Evolutionary conservation across 2,113 vertebrate genomes (phyloP).

Genomic region (Columba janthina): DNA sequence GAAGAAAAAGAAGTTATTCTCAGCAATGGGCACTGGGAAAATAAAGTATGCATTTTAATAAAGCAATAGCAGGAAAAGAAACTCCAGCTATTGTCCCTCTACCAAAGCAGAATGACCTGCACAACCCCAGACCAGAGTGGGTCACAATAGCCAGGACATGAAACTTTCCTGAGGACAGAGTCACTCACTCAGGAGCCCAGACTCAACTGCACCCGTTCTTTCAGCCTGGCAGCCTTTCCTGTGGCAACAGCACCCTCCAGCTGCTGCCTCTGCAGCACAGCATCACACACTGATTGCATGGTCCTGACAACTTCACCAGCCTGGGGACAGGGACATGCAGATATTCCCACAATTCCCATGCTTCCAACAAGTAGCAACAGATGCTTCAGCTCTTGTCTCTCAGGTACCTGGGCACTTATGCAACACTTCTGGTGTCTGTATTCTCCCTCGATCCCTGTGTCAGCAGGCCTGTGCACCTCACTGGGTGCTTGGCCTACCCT

Average conservation of each 20-base stretch:
- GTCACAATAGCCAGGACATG: background rate
- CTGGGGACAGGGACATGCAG: accelerated
- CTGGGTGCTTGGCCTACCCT: background rate
- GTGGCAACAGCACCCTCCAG: constrained; percentile 38
- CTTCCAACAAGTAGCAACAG: background rate
- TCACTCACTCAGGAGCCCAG: background rate
- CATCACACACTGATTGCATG: accelerated
- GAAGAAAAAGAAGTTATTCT: background rate
- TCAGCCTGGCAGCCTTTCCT: background rate
- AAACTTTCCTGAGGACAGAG: background rate
- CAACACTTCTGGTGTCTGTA: background rate
- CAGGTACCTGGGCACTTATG: background rate
- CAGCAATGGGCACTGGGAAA: background rate
- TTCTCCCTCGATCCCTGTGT: background rate
- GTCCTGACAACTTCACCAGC: background rate
- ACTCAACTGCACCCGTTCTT: background rate
- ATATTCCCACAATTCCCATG: background rate
- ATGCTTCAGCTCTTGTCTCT: background rate
- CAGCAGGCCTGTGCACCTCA: accelerated
- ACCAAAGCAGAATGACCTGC: background rate
- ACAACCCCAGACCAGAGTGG: background rate
- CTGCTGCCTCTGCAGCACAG: background rate
- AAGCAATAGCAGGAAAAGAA: background rate
- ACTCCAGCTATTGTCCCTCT: background rate
- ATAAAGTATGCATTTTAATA: background rate